phyloP scores from a whole-genome alignment of 2,113 vertebrate genomes.

The Megalops atlanticus region DNA sequence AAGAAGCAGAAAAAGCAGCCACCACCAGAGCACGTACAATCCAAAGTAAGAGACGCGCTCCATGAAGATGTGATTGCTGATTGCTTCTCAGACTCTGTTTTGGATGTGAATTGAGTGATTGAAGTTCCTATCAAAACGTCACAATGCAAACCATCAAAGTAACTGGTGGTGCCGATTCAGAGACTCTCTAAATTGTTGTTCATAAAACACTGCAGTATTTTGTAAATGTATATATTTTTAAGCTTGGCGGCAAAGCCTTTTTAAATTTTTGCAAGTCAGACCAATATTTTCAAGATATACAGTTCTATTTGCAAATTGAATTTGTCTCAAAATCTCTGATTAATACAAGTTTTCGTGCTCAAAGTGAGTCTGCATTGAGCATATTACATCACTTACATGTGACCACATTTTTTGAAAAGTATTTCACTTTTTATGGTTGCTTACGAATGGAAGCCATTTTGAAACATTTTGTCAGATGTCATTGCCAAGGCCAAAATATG shows the following conservation, averaged over 20 bases:
- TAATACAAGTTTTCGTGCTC: too few relatives aligned
- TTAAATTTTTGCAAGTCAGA: not conserved
- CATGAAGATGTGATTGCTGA: not conserved
- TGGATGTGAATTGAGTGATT: conserved; percentile 29
- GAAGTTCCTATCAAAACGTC: conserved; percentile 23
- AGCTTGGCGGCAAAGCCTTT: not conserved
- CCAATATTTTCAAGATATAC: too few relatives aligned
- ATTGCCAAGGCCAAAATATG: too few relatives aligned
- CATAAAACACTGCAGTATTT: not conserved
- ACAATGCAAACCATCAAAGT: conserved; percentile 26
- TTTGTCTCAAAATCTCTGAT: too few relatives aligned
- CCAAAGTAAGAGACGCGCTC: not conserved
- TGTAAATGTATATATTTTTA: not conserved
- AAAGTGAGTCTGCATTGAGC: not conserved
- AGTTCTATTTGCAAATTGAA: too few relatives aligned
- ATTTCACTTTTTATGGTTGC: not conserved
- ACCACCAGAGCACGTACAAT: not conserved
- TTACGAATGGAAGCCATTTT: not conserved
- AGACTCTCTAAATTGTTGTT: not conserved
- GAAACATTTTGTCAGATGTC: too few relatives aligned
- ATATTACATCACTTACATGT: not conserved
- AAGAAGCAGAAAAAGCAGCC: not conserved
- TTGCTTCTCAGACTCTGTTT: not conserved
- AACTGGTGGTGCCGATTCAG: not conserved
- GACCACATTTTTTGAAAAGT: not conserved